phyloP scores from a whole-genome alignment of 2,113 vertebrate species.

The Acinonyx jubatus region DNA sequence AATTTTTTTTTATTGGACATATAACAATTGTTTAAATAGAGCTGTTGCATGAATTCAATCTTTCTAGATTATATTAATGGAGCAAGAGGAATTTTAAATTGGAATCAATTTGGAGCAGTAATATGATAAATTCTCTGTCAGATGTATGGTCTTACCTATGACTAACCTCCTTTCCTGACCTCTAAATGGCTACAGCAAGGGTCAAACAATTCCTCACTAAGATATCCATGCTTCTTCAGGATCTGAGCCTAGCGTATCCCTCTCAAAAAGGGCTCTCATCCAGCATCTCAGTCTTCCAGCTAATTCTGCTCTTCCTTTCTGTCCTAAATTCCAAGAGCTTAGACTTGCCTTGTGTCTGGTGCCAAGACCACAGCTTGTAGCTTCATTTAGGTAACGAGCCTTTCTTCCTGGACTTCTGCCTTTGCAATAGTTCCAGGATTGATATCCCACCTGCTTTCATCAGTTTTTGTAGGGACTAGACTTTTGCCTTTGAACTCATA shows the following conservation, averaged over 20 bases:
- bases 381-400: background rate
- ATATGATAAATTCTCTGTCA: background rate
- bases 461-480: background rate
- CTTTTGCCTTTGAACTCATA: background rate
- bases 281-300: background rate
- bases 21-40: background rate
- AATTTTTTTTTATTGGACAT: background rate
- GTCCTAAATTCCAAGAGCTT: background rate
- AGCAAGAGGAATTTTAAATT: background rate
- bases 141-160: background rate
- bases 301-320: background rate
- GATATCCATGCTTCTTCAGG: background rate
- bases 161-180: background rate
- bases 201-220: background rate
- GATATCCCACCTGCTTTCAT: background rate
- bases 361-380: background rate
- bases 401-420: background rate
- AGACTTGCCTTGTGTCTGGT: background rate
- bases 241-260: background rate
- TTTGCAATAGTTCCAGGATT: background rate
- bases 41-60: background rate
- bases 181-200: background rate
- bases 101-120: background rate
- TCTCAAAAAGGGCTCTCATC: background rate
- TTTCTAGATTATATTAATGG: background rate